Percentiles rank a stretch among this genome's conserved stretches.
These are phyloP conservation scores for Trididemnum clinides DNA, from an alignment of 23 tunicate genomes.

Conservation along the genomic window DNA sequence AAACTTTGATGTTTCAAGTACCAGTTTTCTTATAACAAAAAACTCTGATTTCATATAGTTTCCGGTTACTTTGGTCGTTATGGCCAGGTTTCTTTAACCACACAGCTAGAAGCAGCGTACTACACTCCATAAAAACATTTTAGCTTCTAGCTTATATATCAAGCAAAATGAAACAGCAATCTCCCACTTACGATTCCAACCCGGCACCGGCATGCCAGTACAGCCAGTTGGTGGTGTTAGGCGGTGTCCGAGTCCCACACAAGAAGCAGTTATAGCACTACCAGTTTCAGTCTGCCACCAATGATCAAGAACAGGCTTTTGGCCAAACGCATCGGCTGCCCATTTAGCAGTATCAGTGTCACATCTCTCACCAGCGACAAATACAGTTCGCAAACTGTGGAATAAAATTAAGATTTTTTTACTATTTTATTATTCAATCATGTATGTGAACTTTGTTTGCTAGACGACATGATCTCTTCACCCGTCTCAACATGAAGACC, in stretches of 20 bases:
- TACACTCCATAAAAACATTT: too few species aligned
- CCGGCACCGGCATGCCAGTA: conserved; percentile 89
- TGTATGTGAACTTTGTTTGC: neutral
- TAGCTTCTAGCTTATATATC: too few species aligned
- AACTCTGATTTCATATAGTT: too few species aligned
- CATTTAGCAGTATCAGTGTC: conserved; percentile 83
- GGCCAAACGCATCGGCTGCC: conserved; percentile 69
- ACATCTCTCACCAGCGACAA: conserved; percentile 96
- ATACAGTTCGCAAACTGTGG: conserved; percentile 64
- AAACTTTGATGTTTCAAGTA: too few species aligned
- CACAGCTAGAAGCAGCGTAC: too few species aligned
- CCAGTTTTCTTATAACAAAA: too few species aligned
- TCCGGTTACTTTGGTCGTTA: too few species aligned
- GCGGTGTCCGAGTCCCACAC: conserved; percentile 78
- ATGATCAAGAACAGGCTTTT: conserved; percentile 80
- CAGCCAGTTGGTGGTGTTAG: conserved; percentile 73
- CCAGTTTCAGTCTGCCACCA: conserved; percentile 99
- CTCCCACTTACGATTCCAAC: conserved; percentile 92
- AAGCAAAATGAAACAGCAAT: too few species aligned
- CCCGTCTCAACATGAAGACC: too few species aligned
- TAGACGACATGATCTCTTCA: too few species aligned
- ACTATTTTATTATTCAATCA: neutral
- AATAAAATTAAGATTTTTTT: neutral
- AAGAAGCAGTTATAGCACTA: conserved; percentile 76
- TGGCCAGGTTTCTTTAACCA: too few species aligned